These are phyloP conservation scores for Lasioglossum marginatum DNA, from an alignment of 2,888 invertebrate species.

Conservation along the genomic window DNA sequence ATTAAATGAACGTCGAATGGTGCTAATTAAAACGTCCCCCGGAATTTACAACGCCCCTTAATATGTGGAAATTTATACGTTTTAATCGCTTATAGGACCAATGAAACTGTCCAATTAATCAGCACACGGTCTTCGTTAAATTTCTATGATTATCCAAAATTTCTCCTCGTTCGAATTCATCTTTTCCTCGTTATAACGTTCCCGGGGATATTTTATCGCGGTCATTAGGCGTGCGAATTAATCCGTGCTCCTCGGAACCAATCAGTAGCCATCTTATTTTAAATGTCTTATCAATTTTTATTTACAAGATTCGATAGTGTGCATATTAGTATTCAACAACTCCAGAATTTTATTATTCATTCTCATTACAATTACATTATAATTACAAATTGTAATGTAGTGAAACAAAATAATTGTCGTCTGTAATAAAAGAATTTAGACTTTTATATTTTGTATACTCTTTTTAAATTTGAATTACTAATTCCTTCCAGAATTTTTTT, in stretches of 20 bases:
- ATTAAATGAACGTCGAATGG: slow-evolving; percentile 60
- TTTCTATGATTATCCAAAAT: slow-evolving; percentile 15
- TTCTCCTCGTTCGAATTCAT: slow-evolving; percentile 3
- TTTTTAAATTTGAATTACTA: too few relatives aligned
- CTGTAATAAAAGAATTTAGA: too few relatives aligned
- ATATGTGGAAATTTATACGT: slow-evolving; percentile 36
- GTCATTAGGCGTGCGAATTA: not conserved
- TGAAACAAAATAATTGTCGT: not conserved
- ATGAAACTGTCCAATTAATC: slow-evolving; percentile 41
- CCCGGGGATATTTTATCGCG: not conserved
- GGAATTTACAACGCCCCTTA: slow-evolving; percentile 43
- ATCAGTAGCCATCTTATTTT: not conserved
- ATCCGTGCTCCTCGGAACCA: not conserved
- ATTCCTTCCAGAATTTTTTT: not conserved
- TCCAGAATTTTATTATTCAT: too few relatives aligned
- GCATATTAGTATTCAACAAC: too few relatives aligned
- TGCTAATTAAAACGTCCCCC: slow-evolving; percentile 58
- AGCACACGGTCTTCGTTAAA: slow-evolving; percentile 34
- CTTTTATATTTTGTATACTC: too few relatives aligned
- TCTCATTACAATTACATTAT: too few relatives aligned
- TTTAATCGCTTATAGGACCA: slow-evolving; percentile 24
- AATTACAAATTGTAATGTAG: too few relatives aligned
- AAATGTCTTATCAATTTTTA: not conserved
- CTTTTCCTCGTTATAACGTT: not conserved
- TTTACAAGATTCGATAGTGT: not conserved